A percentile compares a stretch with the other conserved stretches of the same genome.
Evolutionary conservation across 2,797 vertebrate genomes (phyloP).

Genomic region (Ficedula albicollis): DNA sequence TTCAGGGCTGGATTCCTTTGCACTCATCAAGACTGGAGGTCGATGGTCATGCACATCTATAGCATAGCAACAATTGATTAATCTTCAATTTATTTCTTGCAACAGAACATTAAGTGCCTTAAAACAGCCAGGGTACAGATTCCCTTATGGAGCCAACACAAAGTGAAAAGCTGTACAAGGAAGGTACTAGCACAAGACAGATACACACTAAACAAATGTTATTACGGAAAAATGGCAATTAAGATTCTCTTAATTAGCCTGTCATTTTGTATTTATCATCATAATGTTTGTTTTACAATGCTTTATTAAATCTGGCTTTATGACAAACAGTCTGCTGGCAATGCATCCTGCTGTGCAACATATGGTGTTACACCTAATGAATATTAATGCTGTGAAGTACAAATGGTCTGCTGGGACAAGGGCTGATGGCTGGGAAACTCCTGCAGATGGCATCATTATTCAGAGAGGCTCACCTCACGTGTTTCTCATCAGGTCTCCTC

Average conservation of each 20-base stretch:
- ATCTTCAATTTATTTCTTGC: constrained; percentile 35
- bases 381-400: constrained; percentile 80
- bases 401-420: constrained; percentile 75
- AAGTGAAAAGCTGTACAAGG: constrained; percentile 31
- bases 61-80: constrained; percentile 31
- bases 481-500: constrained; percentile 64
- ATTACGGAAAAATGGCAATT: constrained; percentile 79
- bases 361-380: constrained; percentile 84
- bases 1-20: background rate
- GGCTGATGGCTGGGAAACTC: constrained; percentile 73
- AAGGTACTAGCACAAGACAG: constrained; percentile 62
- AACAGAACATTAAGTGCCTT: background rate
- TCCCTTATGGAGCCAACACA: background rate
- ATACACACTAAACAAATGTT: constrained; percentile 72
- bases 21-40: background rate
- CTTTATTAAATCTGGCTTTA: constrained; percentile 88
- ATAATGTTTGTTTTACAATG: constrained; percentile 92
- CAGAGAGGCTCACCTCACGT: constrained; percentile 49
- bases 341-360: constrained; percentile 81
- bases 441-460: constrained; percentile 71
- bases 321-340: constrained; percentile 85
- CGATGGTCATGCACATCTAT: background rate
- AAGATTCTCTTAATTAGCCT: constrained; percentile 80
- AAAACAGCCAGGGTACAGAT: constrained; percentile 7
- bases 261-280: constrained; percentile 88